Base-by-base conservation (phyloP, 2,888 invertebrate species). In the Drosophila parthenogenetica region DNA sequence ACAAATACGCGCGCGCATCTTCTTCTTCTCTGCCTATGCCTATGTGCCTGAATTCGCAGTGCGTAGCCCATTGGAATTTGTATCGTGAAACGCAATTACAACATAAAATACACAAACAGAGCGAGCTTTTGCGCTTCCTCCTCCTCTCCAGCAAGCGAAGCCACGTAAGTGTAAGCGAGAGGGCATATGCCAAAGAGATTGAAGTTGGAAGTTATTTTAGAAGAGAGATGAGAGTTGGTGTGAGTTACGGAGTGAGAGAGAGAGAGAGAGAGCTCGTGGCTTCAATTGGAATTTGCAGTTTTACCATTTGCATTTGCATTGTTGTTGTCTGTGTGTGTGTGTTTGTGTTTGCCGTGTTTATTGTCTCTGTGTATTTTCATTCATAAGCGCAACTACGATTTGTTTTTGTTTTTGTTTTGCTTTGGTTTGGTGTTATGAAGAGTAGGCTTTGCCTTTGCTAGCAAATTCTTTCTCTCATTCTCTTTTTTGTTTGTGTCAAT, bases 31-130 rank as follows among this genome's bases (percentile, higher is more conserved):
- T 48, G 42, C 19, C 22, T 19, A 10, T 48, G 39, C 17, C 19
- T 35, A 0, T 22, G 19, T 16, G 55, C 25, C 54, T 60, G 43
- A 43, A 43, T 65, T 51, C 66, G 74, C 57, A 58, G 74, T 81
- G 81, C 84, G 84, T 82, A 73, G 84, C 78, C 87, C 89, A 84
- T 84, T 84, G 83, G 83, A 84, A 84, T 84, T 84, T 89, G 89
- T 89, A 88, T 84, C 79, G 80, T 83, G 69, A 87, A 87, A 81
- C 87, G 89, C 85, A 84, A 84, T 84, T 89, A 84, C 83, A 84
- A 76, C 89, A 83, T 84, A 83, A 69, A 76, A 76, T 76, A 89
- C 87, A 82, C 81, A 80, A 87, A 88, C 87, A 88, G 79, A 79
- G 81, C 72, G 65, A 51, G 67, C 46, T 13, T 14, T 22, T 45